phyloP scores from a whole-genome alignment of 2,888 invertebrate genomes.

The Panzeria rudis region DNA sequence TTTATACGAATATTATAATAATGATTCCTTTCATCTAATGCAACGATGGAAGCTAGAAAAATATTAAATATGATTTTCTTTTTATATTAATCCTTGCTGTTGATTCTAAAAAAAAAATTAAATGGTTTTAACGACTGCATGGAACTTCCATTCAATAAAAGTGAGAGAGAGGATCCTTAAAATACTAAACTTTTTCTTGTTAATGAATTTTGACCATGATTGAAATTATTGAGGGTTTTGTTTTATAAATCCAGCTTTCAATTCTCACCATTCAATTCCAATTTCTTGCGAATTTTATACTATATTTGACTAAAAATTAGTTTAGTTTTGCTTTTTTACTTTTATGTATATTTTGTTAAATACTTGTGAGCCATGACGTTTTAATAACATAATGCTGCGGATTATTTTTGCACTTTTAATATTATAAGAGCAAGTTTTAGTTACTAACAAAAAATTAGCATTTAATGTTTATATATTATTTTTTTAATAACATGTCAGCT shows the following conservation, averaged over 20 bases:
- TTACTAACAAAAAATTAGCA: conserved; percentile 53
- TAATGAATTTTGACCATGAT: conserved; percentile 12
- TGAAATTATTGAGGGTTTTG: conserved; percentile 13
- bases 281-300: conserved; percentile 55
- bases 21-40: not conserved
- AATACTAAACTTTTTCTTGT: conserved; percentile 4
- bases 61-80: conserved; percentile 7
- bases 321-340: conserved; percentile 28
- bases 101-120: not conserved
- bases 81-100: not conserved
- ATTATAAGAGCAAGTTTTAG: conserved; percentile 53
- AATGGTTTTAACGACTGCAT: not conserved
- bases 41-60: not conserved
- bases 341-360: not conserved
- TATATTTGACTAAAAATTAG: conserved; percentile 53
- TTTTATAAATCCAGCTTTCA: conserved; percentile 49
- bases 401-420: conserved; percentile 3
- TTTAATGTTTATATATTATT: conserved; percentile 23
- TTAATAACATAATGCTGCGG: conserved; percentile 43
- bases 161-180: conserved; percentile 45
- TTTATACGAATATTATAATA: not conserved
- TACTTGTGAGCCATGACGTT: conserved; percentile 35
- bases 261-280: conserved; percentile 70
- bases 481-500: conserved; percentile 29
- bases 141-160: conserved; percentile 6